A percentile compares a stretch with the other conserved stretches of the same genome.
Conservation (phyloP, 2,113 vertebrate species). For the Pleuronectes platessa region DNA sequence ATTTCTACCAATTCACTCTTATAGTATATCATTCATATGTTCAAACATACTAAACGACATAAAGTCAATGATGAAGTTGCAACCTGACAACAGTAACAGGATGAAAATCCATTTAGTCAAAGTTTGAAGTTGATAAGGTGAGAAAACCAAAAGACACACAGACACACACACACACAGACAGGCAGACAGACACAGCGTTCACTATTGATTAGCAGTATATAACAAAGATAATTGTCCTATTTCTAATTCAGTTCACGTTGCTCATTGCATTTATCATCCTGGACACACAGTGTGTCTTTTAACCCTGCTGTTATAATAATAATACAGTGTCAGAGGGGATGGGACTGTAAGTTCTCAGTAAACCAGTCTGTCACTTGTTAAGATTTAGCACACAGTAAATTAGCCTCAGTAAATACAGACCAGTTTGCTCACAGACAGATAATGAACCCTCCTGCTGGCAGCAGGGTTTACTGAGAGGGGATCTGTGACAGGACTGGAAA, state of each 20-base stretch:
- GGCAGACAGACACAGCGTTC: background rate
- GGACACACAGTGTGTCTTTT: constrained; percentile 7
- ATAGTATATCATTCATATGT: too few species aligned
- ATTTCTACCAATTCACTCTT: too few species aligned
- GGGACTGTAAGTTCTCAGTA: background rate
- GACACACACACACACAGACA: background rate
- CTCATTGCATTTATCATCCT: background rate
- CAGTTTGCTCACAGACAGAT: constrained; percentile 32
- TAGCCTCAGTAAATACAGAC: constrained; percentile 39
- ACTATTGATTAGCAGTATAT: background rate
- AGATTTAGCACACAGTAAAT: constrained; percentile 40
- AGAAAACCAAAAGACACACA: too few species aligned
- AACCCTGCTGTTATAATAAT: constrained; percentile 25
- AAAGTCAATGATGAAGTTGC: too few species aligned
- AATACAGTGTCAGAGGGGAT: constrained; percentile 11
- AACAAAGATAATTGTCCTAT: background rate
- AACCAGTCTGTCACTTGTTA: constrained; percentile 8
- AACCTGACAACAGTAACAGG: background rate
- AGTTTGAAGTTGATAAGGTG: too few species aligned
- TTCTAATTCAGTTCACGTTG: background rate
- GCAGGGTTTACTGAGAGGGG: background rate
- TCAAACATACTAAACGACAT: too few species aligned
- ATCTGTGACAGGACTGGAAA: background rate
- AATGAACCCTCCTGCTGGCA: constrained; percentile 26
- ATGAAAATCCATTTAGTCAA: too few species aligned